These are phyloP conservation scores for Planiliza haematocheilus DNA, from an alignment of 2,113 vertebrate genomes.

Conservation along the genomic window DNA sequence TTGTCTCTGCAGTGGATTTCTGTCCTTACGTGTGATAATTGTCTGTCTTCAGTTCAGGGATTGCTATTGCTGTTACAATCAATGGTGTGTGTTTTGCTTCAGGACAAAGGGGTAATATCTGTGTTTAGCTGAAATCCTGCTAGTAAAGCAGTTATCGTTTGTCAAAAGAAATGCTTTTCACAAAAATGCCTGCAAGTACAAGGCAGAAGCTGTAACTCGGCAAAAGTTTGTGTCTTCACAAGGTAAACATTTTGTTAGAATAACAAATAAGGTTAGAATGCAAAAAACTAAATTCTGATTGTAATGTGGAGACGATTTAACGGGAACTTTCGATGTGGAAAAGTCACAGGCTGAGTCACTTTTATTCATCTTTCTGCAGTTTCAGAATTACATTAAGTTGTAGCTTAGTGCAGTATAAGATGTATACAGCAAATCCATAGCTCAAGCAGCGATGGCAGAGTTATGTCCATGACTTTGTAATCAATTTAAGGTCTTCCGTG, in stretches of 20 bases:
- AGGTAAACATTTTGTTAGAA: constrained; percentile 35
- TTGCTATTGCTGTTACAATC: not conserved
- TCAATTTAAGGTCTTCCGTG: constrained; percentile 5
- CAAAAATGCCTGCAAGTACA: not conserved
- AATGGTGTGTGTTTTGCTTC: not conserved
- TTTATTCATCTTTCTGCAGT: not conserved
- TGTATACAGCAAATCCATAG: constrained; percentile 3
- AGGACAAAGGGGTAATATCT: no score
- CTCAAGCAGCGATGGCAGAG: not conserved
- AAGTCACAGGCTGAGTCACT: constrained; percentile 36
- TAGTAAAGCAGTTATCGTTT: not conserved
- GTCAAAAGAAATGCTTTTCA: not conserved
- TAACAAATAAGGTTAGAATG: constrained; percentile 32
- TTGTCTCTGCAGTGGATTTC: not conserved
- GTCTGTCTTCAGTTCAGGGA: no score
- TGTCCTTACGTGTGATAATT: not conserved
- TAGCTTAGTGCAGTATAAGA: constrained; percentile 31
- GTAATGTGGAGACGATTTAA: constrained; percentile 26
- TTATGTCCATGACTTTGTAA: constrained; percentile 11
- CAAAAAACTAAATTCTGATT: constrained; percentile 19
- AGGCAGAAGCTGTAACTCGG: not conserved
- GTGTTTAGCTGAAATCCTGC: not conserved
- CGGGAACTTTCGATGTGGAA: constrained; percentile 26
- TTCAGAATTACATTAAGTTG: constrained; percentile 12
- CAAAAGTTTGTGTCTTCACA: not conserved